A percentile compares a stretch with the other conserved stretches of the same genome.
These are phyloP conservation scores for Clarias fuscus DNA, from an alignment of 2,797 vertebrate genomes.

Conservation along the genomic window DNA sequence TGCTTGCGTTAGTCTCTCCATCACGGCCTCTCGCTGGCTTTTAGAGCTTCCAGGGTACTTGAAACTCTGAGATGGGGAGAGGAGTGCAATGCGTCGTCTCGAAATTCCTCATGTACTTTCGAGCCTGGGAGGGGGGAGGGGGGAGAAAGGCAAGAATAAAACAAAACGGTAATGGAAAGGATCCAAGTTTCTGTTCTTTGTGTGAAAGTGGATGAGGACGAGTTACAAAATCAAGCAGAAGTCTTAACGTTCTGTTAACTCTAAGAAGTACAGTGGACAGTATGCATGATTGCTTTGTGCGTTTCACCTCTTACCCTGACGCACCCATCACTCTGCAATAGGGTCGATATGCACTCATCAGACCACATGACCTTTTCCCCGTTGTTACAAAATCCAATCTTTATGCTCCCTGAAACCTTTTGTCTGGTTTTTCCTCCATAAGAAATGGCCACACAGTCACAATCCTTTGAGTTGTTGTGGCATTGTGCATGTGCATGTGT, in stretches of 20 bases:
- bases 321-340: too few relatives aligned
- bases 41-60: conserved; percentile 83
- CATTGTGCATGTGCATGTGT: too few relatives aligned
- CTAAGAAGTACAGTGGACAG: too few relatives aligned
- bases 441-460: too few relatives aligned
- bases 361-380: too few relatives aligned
- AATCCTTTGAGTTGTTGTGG: too few relatives aligned
- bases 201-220: neutral
- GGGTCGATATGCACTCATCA: too few relatives aligned
- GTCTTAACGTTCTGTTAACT: neutral
- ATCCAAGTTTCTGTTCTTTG: neutral
- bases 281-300: too few relatives aligned
- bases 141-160: conserved; percentile 15
- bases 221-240: neutral
- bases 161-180: neutral
- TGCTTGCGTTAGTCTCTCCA: conserved; percentile 10
- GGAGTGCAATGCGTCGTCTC: conserved; percentile 90
- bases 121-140: conserved; percentile 72
- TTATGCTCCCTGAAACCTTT: too few relatives aligned
- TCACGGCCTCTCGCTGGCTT: conserved; percentile 10
- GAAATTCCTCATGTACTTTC: conserved; percentile 89
- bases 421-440: too few relatives aligned
- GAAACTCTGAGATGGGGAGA: conserved; percentile 82
- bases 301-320: too few relatives aligned
- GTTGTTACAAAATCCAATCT: too few relatives aligned